Evolutionary conservation across 2,797 vertebrate genomes (phyloP).

Genomic region (Vipera ursinii): DNA sequence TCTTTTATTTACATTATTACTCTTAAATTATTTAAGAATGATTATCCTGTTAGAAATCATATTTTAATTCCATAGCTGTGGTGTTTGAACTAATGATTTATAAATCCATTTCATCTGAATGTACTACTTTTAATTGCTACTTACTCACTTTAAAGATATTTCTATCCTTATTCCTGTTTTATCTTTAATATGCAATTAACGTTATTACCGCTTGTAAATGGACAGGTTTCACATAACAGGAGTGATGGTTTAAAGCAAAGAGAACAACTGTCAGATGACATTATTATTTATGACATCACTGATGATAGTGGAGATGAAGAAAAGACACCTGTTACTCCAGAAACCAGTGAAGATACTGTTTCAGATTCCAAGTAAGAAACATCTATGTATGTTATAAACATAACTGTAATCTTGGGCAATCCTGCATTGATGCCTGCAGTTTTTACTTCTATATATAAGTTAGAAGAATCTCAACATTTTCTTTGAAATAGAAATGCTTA

Average conservation of each 20-base stretch:
- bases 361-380: constrained; percentile 74
- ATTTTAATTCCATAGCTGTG: background rate
- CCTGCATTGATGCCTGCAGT: background rate
- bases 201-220: constrained; percentile 27
- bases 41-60: background rate
- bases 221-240: constrained; percentile 80
- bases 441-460: background rate
- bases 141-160: background rate
- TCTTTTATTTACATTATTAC: background rate
- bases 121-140: background rate
- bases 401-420: background rate
- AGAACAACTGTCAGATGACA: constrained; percentile 85
- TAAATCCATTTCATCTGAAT: background rate
- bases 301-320: constrained; percentile 76
- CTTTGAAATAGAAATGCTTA: background rate
- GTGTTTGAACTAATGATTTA: background rate
- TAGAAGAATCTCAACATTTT: background rate
- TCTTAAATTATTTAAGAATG: background rate
- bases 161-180: background rate
- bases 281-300: constrained; percentile 90
- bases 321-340: constrained; percentile 70
- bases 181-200: background rate
- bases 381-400: background rate
- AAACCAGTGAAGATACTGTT: constrained; percentile 70
- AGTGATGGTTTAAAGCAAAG: constrained; percentile 77